Base-by-base conservation (phyloP, 1,140 invertebrate species). In the Triops cancriformis region DNA sequence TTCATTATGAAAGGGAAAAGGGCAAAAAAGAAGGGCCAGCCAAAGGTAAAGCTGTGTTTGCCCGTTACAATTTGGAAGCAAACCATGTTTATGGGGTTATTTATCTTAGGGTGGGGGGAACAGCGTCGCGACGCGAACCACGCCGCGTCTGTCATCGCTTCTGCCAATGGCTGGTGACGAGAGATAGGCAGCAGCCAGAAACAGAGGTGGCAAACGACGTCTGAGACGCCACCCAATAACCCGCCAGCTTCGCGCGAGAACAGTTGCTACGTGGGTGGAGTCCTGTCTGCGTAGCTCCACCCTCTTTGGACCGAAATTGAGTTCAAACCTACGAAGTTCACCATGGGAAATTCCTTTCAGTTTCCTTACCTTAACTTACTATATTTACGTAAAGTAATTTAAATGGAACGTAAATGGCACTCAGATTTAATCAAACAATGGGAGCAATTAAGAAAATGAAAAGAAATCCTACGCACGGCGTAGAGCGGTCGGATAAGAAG, bases 111-210 rank as follows among this genome's bases (percentile, higher is more conserved):
- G 51, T 64, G 10, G 14, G 51, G 14, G 51, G 51, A 64, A 14
- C 51, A 64, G 51, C 51, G 51, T 64, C 51, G 51, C 51, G 51
- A 64, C 51, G 51, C 51, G 51, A 23, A 64, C 51, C 51, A 64
- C 51, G 51, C 51, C 51, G 51, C 51, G 51, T 64, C 51, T 64
- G 51, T 64, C 51, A 64, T 64, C 51, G 51, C 18, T n/a, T 23
- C 51, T 64, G 51, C 51, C 51, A 64, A 64, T 64, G 51, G 51
- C 51, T 64, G 51, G 51, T 64, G 51, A 64, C 51, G 51, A 64
- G 51, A 64, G 51, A 64, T 23, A 64, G 14, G 51, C 51, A 64
- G 51, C 51, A 64, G 51, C 51, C 31, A 64, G 51, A 23, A 23
- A 18, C 23, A 18, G 51, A 64, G 51, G 51, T 64, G 51, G 51